These are phyloP conservation scores for Malurus melanocephalus DNA, from an alignment of 2,113 vertebrate species.

Conservation along the genomic window DNA sequence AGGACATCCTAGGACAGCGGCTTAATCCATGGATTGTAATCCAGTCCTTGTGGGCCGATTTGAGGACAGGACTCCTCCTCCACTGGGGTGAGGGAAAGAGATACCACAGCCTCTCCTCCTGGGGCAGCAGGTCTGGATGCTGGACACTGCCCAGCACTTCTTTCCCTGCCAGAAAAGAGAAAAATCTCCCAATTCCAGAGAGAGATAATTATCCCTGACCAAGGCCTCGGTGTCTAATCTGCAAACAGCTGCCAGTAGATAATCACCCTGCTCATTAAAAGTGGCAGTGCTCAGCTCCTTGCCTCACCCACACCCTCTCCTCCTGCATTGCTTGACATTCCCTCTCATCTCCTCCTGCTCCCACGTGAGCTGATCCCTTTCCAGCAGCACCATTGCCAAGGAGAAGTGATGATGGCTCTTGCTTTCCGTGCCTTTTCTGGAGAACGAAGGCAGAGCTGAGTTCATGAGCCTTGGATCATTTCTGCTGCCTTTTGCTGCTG, in stretches of 20 bases:
- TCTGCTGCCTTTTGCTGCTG: background rate
- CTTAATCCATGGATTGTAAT: background rate
- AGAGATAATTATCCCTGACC: constrained; percentile 16
- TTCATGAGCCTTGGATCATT: rapidly evolving
- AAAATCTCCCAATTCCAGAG: constrained; percentile 11
- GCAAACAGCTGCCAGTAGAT: constrained; percentile 11
- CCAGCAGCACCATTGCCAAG: background rate
- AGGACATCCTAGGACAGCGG: background rate
- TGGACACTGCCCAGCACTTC: background rate
- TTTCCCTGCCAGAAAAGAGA: background rate
- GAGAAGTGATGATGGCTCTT: background rate
- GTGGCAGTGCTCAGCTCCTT: background rate
- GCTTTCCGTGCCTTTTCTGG: rapidly evolving
- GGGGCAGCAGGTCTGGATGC: background rate
- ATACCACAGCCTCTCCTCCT: background rate
- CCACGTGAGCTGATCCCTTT: rapidly evolving
- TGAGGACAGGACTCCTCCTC: background rate
- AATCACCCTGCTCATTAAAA: constrained; percentile 19
- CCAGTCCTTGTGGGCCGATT: background rate
- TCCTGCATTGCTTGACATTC: background rate
- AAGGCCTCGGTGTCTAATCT: constrained; percentile 4
- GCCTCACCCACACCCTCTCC: background rate
- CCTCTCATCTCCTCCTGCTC: background rate
- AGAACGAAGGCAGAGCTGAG: background rate
- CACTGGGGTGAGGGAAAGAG: background rate